Conservation (phyloP, 2,113 vertebrate species). For the Phaetusa simplex region DNA sequence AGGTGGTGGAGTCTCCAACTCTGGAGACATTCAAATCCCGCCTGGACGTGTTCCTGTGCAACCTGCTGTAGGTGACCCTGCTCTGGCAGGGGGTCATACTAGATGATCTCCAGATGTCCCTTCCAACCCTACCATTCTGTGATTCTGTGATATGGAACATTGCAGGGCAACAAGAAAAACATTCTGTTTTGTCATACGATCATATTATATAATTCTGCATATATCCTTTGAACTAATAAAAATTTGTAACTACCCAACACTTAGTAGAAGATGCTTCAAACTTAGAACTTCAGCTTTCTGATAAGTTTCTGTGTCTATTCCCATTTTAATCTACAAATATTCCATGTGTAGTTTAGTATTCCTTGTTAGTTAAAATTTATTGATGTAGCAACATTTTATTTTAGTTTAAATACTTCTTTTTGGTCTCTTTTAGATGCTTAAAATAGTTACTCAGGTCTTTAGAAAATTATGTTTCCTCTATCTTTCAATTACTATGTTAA, state of each 20-base stretch:
- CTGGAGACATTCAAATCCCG: too few relatives aligned
- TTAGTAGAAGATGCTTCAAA: not conserved
- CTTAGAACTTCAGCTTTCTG: not conserved
- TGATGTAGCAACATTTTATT: not conserved
- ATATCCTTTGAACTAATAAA: not conserved
- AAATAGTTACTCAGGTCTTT: not conserved
- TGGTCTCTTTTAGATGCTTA: not conserved
- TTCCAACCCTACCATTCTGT: too few relatives aligned
- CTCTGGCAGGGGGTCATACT: too few relatives aligned
- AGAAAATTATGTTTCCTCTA: not conserved
- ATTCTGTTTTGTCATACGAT: not conserved
- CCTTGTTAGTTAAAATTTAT: not conserved
- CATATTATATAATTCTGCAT: not conserved
- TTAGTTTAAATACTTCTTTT: not conserved
- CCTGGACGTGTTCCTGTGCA: too few relatives aligned
- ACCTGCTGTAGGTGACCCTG: too few relatives aligned
- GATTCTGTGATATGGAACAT: not conserved
- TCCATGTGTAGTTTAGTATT: not conserved
- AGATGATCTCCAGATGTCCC: too few relatives aligned
- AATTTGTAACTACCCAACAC: not conserved
- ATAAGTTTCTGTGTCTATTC: not conserved
- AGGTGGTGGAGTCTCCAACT: too few relatives aligned
- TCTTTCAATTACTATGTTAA: not conserved
- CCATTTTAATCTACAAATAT: not conserved
- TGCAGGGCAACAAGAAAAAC: not conserved